A percentile compares a stretch with the other conserved stretches of the same genome.
Conservation (phyloP, 1,140 invertebrate genomes). For the Euura saliciscinereae region DNA sequence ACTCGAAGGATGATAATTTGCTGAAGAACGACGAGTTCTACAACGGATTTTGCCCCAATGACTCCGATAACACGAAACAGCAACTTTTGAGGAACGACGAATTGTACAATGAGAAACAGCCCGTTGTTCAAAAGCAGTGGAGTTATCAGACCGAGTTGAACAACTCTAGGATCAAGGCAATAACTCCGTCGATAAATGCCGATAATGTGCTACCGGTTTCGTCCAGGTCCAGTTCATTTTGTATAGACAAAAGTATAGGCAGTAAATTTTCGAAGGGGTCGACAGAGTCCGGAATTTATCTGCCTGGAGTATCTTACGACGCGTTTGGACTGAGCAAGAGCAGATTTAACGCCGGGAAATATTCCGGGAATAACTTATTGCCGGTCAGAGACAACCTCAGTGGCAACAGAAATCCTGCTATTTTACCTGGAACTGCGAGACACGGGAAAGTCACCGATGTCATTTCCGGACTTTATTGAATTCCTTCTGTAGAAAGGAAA, state of each 20-base stretch:
- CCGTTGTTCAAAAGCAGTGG: conserved; percentile 30
- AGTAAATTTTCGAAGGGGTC: conserved; percentile 30
- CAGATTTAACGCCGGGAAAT: conserved; percentile 55
- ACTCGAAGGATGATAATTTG: conserved; percentile 19
- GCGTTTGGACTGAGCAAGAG: conserved; percentile 52
- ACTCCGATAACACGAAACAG: conserved; percentile 11
- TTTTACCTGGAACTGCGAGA: not conserved
- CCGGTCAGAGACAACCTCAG: conserved; percentile 32
- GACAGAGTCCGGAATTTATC: conserved; percentile 46
- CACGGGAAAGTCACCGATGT: conserved; percentile 54
- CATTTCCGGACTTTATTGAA: conserved; percentile 52
- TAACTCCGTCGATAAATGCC: not conserved
- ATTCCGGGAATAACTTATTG: conserved; percentile 46
- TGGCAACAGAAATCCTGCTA: conserved; percentile 36
- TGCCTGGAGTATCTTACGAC: conserved; percentile 44
- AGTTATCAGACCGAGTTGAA: conserved; percentile 36
- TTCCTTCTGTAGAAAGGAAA: not conserved
- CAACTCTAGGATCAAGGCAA: conserved; percentile 26
- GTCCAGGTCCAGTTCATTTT: conserved; percentile 28
- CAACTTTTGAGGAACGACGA: conserved; percentile 45
- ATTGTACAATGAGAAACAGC: conserved; percentile 37
- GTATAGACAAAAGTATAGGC: conserved; percentile 27
- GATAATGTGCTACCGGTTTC: conserved; percentile 20
- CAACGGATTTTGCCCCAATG: conserved; percentile 16
- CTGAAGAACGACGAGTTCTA: conserved; percentile 34